These are phyloP conservation scores for Nycticorax nycticorax DNA, from an alignment of 2,113 vertebrate species.

Conservation along the genomic window DNA sequence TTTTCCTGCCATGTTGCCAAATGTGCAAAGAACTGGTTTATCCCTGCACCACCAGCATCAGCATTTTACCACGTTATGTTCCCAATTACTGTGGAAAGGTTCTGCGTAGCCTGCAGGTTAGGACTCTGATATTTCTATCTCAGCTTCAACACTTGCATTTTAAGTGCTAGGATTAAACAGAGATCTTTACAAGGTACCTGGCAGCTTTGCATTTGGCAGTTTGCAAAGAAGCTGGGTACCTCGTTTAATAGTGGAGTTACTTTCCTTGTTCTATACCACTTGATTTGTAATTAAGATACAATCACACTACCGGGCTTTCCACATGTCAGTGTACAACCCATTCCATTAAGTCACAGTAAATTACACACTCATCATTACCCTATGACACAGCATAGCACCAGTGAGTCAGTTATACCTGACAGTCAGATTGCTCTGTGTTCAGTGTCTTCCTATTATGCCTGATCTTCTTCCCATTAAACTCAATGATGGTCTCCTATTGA, in stretches of 20 bases:
- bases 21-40: neutral
- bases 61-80: neutral
- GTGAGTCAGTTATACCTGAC: neutral
- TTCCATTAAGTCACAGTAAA: neutral
- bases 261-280: neutral
- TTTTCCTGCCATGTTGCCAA: neutral
- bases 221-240: neutral
- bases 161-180: neutral
- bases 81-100: neutral
- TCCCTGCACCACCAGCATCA: neutral
- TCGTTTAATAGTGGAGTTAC: neutral
- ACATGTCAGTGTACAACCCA: neutral
- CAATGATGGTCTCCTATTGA: neutral
- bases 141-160: neutral
- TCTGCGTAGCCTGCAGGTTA: neutral
- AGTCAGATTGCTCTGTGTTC: neutral
- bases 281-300: neutral
- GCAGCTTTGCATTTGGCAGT: neutral
- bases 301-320: neutral
- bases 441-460: neutral
- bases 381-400: neutral
- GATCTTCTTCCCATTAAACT: neutral
- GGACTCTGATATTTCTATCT: neutral
- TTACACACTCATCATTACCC: neutral
- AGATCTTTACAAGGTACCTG: neutral